phyloP scores from a whole-genome alignment of 2,888 invertebrate genomes.

The Schizaphis graminum region DNA sequence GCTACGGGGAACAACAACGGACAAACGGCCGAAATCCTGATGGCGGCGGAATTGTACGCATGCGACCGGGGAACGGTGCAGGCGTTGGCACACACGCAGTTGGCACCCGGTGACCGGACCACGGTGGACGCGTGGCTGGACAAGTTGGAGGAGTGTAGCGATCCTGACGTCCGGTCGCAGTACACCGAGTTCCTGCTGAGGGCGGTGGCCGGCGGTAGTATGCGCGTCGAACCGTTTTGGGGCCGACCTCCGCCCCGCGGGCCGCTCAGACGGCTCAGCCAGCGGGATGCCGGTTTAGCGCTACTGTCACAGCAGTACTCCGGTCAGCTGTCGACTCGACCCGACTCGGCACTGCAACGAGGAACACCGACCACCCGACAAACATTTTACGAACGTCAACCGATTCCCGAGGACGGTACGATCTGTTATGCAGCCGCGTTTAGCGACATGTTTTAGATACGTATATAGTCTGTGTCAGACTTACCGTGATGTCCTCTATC shows the following conservation, averaged over 20 bases:
- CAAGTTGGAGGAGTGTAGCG: conserved; percentile 27
- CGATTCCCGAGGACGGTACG: conserved; percentile 17
- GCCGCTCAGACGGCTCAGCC: not conserved
- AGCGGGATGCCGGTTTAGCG: not conserved
- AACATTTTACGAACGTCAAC: conserved; percentile 24
- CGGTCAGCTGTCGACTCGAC: not conserved
- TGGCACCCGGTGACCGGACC: conserved; percentile 1
- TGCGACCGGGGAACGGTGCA: conserved; percentile 24
- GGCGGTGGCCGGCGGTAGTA: not conserved
- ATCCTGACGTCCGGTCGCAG: not conserved
- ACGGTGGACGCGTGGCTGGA: conserved; percentile 23
- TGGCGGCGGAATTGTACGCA: not conserved
- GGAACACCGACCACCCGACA: not conserved
- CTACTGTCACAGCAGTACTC: not conserved
- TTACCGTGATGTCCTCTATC: not conserved
- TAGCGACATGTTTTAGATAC: not conserved
- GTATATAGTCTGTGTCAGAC: no score
- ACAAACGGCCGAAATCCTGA: not conserved
- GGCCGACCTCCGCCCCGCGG: not conserved
- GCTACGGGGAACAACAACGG: not conserved
- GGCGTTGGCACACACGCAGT: not conserved
- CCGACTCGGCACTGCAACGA: not conserved
- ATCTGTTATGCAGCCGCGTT: conserved; percentile 35
- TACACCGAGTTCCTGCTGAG: not conserved
- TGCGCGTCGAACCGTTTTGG: not conserved